Percentiles rank a stretch among this genome's conserved stretches.
These are phyloP conservation scores for Pammene fasciana DNA, from an alignment of 2,888 invertebrate species.

Conservation along the genomic window DNA sequence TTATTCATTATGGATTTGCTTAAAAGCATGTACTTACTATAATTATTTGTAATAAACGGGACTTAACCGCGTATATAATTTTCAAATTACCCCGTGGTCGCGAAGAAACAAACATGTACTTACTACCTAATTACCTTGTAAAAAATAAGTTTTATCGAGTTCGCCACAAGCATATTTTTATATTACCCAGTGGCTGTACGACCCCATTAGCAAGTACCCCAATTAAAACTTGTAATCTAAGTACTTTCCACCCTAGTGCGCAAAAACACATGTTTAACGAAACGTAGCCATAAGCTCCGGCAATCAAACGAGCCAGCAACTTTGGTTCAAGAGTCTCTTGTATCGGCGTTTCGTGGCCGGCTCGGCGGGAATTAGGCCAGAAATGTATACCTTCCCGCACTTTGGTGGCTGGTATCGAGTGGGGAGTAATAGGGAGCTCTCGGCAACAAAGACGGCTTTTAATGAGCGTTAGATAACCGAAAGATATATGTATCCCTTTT, in stretches of 20 bases:
- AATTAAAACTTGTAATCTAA: slow-evolving; percentile 12
- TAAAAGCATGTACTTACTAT: too few relatives aligned
- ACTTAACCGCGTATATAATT: too few relatives aligned
- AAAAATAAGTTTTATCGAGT: neutral
- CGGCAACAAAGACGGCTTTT: neutral
- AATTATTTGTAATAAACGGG: too few relatives aligned
- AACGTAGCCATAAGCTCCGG: neutral
- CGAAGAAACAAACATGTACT: too few relatives aligned
- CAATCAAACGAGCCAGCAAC: slow-evolving; percentile 27
- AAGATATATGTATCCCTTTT: neutral
- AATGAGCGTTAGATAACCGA: neutral
- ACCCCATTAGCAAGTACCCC: neutral
- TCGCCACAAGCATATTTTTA: neutral
- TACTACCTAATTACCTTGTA: neutral
- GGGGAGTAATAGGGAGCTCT: neutral
- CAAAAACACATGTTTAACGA: slow-evolving; percentile 4
- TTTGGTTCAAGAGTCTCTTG: slow-evolving; percentile 32
- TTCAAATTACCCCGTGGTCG: too few relatives aligned
- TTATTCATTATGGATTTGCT: too few relatives aligned
- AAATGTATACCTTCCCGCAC: slow-evolving; percentile 27
- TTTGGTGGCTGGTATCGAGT: slow-evolving; percentile 25
- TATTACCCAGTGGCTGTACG: neutral
- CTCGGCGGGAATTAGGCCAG: slow-evolving; percentile 32
- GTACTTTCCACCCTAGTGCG: neutral
- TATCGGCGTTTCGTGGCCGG: slow-evolving; percentile 29